Evolutionary conservation across 2,113 vertebrate genomes (phyloP).

Genomic region (Siniperca chuatsi): DNA sequence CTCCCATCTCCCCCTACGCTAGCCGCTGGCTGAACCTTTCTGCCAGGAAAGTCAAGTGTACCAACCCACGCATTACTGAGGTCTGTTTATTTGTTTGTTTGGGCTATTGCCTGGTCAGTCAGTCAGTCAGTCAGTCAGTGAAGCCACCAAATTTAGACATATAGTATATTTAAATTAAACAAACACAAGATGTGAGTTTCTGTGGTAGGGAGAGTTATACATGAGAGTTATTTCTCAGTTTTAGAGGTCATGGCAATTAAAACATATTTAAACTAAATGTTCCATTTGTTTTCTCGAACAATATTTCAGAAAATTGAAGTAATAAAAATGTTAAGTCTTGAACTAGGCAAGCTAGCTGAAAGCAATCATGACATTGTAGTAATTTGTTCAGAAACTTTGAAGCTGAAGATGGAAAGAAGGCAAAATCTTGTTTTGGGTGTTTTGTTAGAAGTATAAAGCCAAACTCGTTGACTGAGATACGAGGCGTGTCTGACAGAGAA

Average conservation of each 20-base stretch:
- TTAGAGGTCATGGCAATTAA: not conserved
- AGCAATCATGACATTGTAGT: not conserved
- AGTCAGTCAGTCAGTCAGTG: constrained; percentile 3
- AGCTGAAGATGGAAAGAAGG: not conserved
- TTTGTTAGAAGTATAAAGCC: not conserved
- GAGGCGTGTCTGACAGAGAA: not conserved
- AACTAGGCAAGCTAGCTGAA: not conserved
- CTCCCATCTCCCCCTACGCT: constrained; percentile 69
- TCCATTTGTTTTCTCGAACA: not conserved
- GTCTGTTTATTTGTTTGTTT: constrained; percentile 70
- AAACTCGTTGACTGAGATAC: not conserved
- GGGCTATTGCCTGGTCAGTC: not conserved
- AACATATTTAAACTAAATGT: not conserved
- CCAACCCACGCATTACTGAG: constrained; percentile 95
- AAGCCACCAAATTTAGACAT: not conserved
- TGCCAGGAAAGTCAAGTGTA: constrained; percentile 91
- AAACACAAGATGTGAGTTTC: constrained; percentile 7
- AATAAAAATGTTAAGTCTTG: not conserved
- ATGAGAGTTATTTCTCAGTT: not conserved
- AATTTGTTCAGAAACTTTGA: constrained; percentile 9
- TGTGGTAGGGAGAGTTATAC: not conserved
- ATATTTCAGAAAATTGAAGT: not conserved
- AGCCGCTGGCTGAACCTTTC: constrained; percentile 93
- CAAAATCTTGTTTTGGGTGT: not conserved
- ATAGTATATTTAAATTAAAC: not conserved